Conservation (phyloP, 2,888 invertebrate genomes). For the Aspidapion aeneum region DNA sequence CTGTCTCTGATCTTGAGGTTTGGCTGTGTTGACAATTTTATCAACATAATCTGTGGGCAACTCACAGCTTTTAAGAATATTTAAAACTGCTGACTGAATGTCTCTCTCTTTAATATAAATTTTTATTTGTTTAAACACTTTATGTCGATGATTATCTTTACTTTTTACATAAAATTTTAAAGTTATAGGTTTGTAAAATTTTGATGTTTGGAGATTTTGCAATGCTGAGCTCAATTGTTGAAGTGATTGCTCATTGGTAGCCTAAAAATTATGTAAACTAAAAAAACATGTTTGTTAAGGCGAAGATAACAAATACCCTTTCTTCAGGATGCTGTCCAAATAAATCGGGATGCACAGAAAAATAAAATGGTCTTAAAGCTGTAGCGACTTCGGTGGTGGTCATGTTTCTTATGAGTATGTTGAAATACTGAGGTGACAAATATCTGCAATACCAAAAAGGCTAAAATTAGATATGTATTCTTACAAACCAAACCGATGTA, state of each 20-base stretch:
- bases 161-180: slow-evolving; percentile 79
- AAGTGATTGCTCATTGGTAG: slow-evolving; percentile 85
- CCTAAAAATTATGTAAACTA: too few relatives aligned
- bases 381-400: slow-evolving; percentile 71
- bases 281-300: too few relatives aligned
- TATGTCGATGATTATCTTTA: slow-evolving; percentile 25
- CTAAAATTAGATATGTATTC: too few relatives aligned
- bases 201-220: slow-evolving; percentile 69
- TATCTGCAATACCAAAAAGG: background rate
- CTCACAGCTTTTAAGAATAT: slow-evolving; percentile 76
- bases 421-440: background rate
- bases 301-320: slow-evolving; percentile 69
- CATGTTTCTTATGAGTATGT: background rate
- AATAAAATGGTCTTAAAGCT: slow-evolving; percentile 90
- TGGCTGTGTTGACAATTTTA: slow-evolving; percentile 55
- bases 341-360: slow-evolving; percentile 92
- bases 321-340: slow-evolving; percentile 90
- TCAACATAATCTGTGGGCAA: slow-evolving; percentile 86
- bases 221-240: slow-evolving; percentile 84
- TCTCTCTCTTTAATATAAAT: slow-evolving; percentile 66
- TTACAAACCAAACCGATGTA: background rate
- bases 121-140: slow-evolving; percentile 52
- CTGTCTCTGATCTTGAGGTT: slow-evolving; percentile 13
- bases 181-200: slow-evolving; percentile 57
- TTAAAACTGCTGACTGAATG: slow-evolving; percentile 69